A percentile compares a stretch with the other conserved stretches of the same genome.
phyloP scores from a whole-genome alignment of 2,888 invertebrate genomes.

The Teleogryllus oceanicus region DNA sequence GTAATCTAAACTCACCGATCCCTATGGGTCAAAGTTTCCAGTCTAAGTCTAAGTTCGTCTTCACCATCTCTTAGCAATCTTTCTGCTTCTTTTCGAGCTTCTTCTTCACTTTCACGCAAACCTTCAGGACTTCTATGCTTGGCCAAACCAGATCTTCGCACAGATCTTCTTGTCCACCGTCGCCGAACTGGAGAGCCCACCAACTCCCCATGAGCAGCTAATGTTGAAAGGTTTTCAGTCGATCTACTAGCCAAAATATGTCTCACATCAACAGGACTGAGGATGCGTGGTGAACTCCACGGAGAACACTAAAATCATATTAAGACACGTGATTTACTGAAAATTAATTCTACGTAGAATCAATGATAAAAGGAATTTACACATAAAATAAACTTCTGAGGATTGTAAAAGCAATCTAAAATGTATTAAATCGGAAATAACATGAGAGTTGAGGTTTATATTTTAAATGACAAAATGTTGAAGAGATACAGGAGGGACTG shows the following conservation, averaged over 20 bases:
- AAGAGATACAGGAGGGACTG: no score
- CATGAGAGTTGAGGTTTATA: no score
- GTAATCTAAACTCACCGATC: slow-evolving; percentile 40
- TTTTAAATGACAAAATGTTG: no score
- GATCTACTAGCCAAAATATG: slow-evolving; percentile 49
- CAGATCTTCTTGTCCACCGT: slow-evolving; percentile 45
- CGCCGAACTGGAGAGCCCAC: slow-evolving; percentile 46
- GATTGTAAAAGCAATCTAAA: no score
- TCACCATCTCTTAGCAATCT: slow-evolving; percentile 43
- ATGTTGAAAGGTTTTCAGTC: slow-evolving; percentile 47
- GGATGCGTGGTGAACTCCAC: slow-evolving; percentile 51
- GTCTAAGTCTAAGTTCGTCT: slow-evolving; percentile 43
- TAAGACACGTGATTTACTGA: background rate
- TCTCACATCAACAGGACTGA: slow-evolving; percentile 50
- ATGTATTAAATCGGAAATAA: no score
- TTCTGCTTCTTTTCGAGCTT: slow-evolving; percentile 41
- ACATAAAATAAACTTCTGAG: no score
- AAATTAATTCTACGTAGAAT: no score
- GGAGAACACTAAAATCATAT: slow-evolving; percentile 47
- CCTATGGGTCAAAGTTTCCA: slow-evolving; percentile 43
- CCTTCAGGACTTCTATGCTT: slow-evolving; percentile 35
- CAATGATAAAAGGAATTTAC: no score
- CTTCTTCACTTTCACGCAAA: slow-evolving; percentile 33
- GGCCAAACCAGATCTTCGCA: slow-evolving; percentile 38
- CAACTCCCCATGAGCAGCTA: slow-evolving; percentile 38